A percentile compares a stretch with the other conserved stretches of the same genome.
Conservation (phyloP, 1,140 invertebrate species). For the Dreissena polymorpha region DNA sequence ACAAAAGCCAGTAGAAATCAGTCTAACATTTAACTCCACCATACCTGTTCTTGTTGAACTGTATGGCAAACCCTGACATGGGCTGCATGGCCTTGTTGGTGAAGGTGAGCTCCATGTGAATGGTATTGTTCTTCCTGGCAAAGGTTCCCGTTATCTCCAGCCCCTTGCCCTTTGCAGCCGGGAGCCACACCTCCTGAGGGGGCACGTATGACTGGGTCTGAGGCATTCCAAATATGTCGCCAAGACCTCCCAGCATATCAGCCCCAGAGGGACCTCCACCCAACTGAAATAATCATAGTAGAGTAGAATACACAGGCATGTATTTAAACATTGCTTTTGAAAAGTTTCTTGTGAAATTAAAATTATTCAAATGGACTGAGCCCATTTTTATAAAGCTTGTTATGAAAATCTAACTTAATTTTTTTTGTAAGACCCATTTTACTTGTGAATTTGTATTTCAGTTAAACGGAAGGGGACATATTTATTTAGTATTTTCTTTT, state of each 20-base stretch:
- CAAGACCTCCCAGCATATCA: slow-evolving; percentile 76
- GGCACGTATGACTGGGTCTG: slow-evolving; percentile 82
- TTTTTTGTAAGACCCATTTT: too few species aligned
- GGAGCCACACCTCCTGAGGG: slow-evolving; percentile 95
- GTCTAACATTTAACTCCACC: not conserved
- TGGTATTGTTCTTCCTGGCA: slow-evolving; percentile 90
- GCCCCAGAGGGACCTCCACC: slow-evolving; percentile 78
- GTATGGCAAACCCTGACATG: slow-evolving; percentile 97
- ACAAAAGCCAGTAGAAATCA: too few species aligned
- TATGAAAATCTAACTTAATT: too few species aligned
- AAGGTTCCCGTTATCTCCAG: slow-evolving; percentile 98
- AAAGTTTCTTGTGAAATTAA: too few species aligned
- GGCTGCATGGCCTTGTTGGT: slow-evolving; percentile 99
- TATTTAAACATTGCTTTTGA: too few species aligned
- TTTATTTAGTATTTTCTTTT: too few species aligned
- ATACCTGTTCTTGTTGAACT: slow-evolving; percentile 97
- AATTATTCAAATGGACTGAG: too few species aligned
- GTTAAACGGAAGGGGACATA: too few species aligned
- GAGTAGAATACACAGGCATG: too few species aligned
- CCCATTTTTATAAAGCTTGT: too few species aligned
- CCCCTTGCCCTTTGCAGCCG: slow-evolving; percentile 98
- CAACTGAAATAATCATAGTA: slow-evolving; percentile 65
- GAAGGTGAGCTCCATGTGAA: slow-evolving; percentile 98
- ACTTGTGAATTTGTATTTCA: too few species aligned
- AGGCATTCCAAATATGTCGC: slow-evolving; percentile 86